Base-by-base conservation (phyloP, 2,797 vertebrate genomes). In the Sebastes vulpes region DNA sequence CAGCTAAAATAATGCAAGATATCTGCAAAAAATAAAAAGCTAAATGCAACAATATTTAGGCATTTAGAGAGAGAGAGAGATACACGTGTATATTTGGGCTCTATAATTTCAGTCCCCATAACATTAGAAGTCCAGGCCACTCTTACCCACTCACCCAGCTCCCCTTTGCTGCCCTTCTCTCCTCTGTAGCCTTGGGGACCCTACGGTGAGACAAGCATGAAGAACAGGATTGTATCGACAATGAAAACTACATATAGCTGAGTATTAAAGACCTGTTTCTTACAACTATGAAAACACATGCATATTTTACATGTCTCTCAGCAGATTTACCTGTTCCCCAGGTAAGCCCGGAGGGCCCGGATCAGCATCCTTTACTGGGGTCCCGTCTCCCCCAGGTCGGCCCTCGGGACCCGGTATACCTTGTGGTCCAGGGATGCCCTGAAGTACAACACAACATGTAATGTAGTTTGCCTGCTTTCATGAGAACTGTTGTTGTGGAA, bases 71-170 rank as follows among this genome's bases (percentile, higher is more conserved):
- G 35, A 5, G 31, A 32, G 12, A 14, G 3, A 52, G 9, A 32
- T 1, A 50, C 1, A 46, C 7, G 20, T 9, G 5, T 14, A 26
- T n/a, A 67, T 11, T 32, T 50, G 11, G 50, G 5, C 4, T 78
- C 14, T 21, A 29, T 35, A 26, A 25, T 46, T 53, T 79, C 65
- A 35, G 58, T 79, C 23, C 20, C 32, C 26, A 79, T 63, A 73
- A 72, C 64, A 74, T 67, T 77, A 92, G 60, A 93, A 94, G 84
- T 75, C 42, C 64, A 86, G 81, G 84, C 60, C 64, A 81, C 75
- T 94, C 96, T 96, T 96, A 96, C 96, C 96, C 92, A 95, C 89
- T 96, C 96, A 95, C 96, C 96, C 92, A 78, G 92, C 89, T 96
- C 96, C 94, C 96, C 96, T 88, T 94, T 95, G 87, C 9, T 83